Percentiles rank a stretch among this genome's conserved stretches.
Conservation (phyloP, 2,888 invertebrate species). For the Pristionchus arcanus region DNA sequence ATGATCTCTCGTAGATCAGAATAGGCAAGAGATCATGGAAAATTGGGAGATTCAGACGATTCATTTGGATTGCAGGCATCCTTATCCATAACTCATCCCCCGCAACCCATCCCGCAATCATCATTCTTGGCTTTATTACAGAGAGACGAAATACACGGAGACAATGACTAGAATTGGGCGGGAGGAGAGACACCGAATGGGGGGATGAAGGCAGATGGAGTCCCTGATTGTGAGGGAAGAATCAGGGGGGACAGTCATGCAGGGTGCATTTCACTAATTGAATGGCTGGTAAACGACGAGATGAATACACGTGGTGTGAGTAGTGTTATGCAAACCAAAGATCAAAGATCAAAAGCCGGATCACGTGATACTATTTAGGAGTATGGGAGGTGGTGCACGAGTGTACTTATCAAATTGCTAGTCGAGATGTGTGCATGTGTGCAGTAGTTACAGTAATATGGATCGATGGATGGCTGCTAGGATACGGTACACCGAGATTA, state of each 20-base stretch:
- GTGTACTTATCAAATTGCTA: slow-evolving; percentile 18
- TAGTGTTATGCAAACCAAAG: too few species aligned
- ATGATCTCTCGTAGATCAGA: too few species aligned
- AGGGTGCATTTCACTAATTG: slow-evolving; percentile 24
- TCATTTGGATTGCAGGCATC: neutral
- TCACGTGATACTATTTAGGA: neutral
- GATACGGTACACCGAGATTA: slow-evolving; percentile 37
- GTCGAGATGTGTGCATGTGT: neutral
- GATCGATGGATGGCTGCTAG: slow-evolving; percentile 1
- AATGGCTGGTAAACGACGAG: neutral
- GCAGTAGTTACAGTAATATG: neutral
- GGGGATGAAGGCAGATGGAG: neutral
- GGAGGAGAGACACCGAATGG: slow-evolving; percentile 28
- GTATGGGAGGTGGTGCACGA: neutral
- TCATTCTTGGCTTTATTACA: slow-evolving; percentile 34
- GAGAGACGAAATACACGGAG: neutral
- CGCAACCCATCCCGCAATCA: neutral
- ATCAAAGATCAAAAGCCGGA: too few species aligned
- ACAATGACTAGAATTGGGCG: slow-evolving; percentile 4
- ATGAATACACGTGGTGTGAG: slow-evolving; percentile 12
- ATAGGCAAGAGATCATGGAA: neutral
- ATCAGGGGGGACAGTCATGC: neutral
- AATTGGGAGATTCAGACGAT: neutral
- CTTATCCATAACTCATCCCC: neutral
- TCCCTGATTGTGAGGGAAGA: slow-evolving; percentile 16